Conservation (phyloP, 1,140 invertebrate species). For the Neodiprion fabricii region DNA sequence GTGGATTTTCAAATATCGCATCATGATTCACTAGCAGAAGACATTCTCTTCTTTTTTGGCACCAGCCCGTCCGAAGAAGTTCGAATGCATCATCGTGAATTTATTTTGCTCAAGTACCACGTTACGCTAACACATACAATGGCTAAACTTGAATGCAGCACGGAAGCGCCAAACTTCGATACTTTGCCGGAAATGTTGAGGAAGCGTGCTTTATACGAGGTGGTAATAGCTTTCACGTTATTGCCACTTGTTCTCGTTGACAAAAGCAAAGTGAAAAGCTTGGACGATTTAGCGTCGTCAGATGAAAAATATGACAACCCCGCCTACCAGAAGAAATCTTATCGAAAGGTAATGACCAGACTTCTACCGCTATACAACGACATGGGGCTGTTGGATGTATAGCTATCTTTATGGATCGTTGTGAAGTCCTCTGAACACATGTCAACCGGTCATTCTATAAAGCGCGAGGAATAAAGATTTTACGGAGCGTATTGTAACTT, state of each 20-base stretch:
- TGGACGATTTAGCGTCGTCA: constrained; percentile 41
- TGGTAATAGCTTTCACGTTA: constrained; percentile 38
- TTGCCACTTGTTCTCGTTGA: constrained; percentile 44
- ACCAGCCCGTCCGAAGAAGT: constrained; percentile 51
- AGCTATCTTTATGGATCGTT: neutral
- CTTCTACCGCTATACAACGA: constrained; percentile 39
- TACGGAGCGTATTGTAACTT: no score
- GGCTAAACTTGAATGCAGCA: constrained; percentile 48
- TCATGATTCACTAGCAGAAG: constrained; percentile 59
- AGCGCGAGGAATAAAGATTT: no score
- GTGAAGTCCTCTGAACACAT: no score
- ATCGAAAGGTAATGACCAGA: constrained; percentile 34
- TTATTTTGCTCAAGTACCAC: constrained; percentile 55
- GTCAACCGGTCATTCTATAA: no score
- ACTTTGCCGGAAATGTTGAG: constrained; percentile 46
- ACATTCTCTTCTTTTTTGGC: constrained; percentile 62
- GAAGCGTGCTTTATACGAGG: constrained; percentile 40
- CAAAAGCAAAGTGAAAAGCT: constrained; percentile 33
- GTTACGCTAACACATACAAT: constrained; percentile 46
- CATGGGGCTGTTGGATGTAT: constrained; percentile 43
- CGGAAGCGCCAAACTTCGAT: constrained; percentile 51
- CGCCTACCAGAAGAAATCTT: constrained; percentile 21
- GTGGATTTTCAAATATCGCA: constrained; percentile 63
- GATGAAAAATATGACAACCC: constrained; percentile 31
- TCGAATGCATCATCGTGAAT: constrained; percentile 41